phyloP scores from a whole-genome alignment of 2,113 vertebrate species.

The Telmatochromis sp. region DNA sequence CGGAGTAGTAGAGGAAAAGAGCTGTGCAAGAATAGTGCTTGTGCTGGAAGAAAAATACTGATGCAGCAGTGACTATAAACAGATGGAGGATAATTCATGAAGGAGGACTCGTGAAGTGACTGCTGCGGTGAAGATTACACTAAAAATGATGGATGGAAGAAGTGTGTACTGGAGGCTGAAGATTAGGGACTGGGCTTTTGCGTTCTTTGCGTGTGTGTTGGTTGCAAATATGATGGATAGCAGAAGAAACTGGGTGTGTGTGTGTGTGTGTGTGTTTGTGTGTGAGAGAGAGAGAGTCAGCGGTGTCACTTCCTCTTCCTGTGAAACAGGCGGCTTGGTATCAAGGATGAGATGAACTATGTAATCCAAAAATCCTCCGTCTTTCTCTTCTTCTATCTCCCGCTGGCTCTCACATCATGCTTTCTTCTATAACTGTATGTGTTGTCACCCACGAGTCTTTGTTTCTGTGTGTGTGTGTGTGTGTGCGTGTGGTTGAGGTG shows the following conservation, averaged over 20 bases:
- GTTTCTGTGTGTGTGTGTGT: neutral
- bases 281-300: neutral
- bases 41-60: neutral
- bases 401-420: neutral
- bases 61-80: neutral
- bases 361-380: neutral
- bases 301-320: slow-evolving; percentile 45
- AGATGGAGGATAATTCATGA: neutral
- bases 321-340: neutral
- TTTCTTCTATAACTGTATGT: neutral
- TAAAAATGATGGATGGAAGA: neutral
- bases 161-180: neutral
- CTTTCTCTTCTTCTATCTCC: neutral
- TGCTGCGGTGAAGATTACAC: neutral
- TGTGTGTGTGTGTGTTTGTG: neutral
- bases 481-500: neutral
- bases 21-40: neutral
- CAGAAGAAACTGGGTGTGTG: neutral
- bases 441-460: neutral
- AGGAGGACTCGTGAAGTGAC: neutral
- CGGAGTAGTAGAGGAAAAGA: neutral
- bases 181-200: neutral
- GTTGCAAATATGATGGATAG: neutral
- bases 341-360: neutral
- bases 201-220: neutral